Conservation (phyloP, 2,888 invertebrate genomes). For the Apotomis betuletana region DNA sequence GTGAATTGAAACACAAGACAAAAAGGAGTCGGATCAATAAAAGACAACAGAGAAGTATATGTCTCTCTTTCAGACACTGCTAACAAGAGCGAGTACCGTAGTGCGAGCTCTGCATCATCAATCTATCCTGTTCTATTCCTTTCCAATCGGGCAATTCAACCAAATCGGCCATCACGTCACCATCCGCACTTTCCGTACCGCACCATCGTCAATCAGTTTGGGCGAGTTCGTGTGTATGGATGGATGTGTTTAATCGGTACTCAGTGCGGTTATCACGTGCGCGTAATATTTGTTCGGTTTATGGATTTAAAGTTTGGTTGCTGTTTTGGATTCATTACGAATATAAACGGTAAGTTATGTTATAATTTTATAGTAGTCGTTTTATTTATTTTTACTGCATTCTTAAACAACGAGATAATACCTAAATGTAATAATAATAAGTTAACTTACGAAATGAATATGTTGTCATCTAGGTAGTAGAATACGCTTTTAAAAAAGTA, state of each 20-base stretch:
- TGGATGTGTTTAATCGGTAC: slow-evolving; percentile 57
- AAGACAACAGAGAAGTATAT: slow-evolving; percentile 58
- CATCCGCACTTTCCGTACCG: slow-evolving; percentile 5
- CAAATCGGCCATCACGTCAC: background rate
- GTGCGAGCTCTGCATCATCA: slow-evolving; percentile 40
- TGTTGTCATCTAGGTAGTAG: no score
- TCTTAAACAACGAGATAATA: no score
- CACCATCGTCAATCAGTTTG: slow-evolving; percentile 60
- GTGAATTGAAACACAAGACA: no score
- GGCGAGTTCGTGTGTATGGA: slow-evolving; percentile 53
- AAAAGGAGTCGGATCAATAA: slow-evolving; percentile 68
- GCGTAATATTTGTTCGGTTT: slow-evolving; percentile 48
- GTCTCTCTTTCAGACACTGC: slow-evolving; percentile 53
- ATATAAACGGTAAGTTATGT: slow-evolving; percentile 19
- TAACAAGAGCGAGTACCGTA: slow-evolving; percentile 37
- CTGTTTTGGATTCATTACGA: slow-evolving; percentile 1
- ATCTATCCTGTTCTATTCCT: slow-evolving; percentile 23
- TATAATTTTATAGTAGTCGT: background rate
- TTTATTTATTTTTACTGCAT: background rate
- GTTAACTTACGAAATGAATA: no score
- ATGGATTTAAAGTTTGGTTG: slow-evolving; percentile 22
- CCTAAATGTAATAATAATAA: no score
- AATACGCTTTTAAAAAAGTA: no score
- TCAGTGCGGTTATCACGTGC: slow-evolving; percentile 62
- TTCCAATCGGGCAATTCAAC: slow-evolving; percentile 2